Evolutionary conservation across 1,140 invertebrate genomes (phyloP).

Genomic region (Ceratina japonica): DNA sequence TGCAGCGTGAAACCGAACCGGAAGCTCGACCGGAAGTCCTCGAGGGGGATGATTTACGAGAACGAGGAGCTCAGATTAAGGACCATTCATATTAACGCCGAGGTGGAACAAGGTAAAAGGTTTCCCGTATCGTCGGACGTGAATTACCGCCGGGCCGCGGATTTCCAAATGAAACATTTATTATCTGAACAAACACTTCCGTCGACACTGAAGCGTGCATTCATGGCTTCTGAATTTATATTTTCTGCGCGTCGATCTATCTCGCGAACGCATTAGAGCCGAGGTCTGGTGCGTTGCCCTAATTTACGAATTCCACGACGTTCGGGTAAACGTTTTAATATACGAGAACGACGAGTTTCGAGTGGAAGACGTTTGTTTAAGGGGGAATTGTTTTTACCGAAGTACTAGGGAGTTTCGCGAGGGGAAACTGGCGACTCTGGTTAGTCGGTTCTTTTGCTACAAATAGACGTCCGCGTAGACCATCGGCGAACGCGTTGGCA

Average conservation of each 20-base stretch:
- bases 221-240: too few relatives aligned
- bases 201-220: too few relatives aligned
- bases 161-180: too few relatives aligned
- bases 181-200: too few relatives aligned
- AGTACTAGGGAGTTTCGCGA: conserved; percentile 41
- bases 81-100: conserved; percentile 95
- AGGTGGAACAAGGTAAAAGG: conserved; percentile 90
- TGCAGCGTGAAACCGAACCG: conserved; percentile 87
- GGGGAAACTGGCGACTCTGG: conserved; percentile 35
- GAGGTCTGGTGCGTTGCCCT: too few relatives aligned
- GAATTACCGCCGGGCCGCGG: too few relatives aligned
- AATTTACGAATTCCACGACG: too few relatives aligned
- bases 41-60: conserved; percentile 92
- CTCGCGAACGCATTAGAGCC: too few relatives aligned
- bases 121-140: not conserved
- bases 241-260: not conserved
- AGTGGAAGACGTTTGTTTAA: not conserved
- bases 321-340: too few relatives aligned
- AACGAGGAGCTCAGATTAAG: conserved; percentile 94
- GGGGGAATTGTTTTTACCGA: not conserved
- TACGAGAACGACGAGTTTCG: too few relatives aligned
- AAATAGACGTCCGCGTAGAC: conserved; percentile 61
- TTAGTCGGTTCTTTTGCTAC: conserved; percentile 49
- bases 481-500: conserved; percentile 25
- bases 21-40: conserved; percentile 89